Base-by-base conservation (phyloP, 2,888 invertebrate species). In the Meliscaeva auricollis region DNA sequence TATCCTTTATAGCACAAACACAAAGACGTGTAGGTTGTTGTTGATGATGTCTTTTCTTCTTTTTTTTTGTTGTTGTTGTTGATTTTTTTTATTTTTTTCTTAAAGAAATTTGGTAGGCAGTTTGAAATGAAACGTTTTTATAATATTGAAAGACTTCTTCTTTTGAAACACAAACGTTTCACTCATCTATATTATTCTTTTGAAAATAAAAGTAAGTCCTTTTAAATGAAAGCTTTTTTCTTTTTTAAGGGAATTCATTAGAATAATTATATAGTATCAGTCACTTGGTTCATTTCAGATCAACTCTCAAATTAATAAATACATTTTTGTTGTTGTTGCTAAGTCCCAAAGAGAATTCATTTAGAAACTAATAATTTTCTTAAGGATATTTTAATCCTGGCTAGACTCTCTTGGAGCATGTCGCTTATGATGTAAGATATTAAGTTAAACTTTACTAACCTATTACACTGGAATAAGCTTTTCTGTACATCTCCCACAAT, bases 401-500 rank as follows among this genome's bases (percentile, higher is more conserved):
- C 22, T 68, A 56, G 4, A 20, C 52, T 32, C 77, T 50, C 44
- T 44, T 41, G 6, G 54, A 44, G 54, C 54, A 30, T 56, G 54
- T 17, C 11, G 35, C n/a, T 48, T 50, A 32, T 8, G 32, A 52
- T 52, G 48, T 64, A 46, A 30, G n/a, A 20, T 74, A 83, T 35
- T 56, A 66, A 79, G 70, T 72, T 15, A 75, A 69, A 74, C 70
- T 78, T 74, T 83, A 77, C 77, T 73, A 78, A 83, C 69, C 64
- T 62, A 69, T 74, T 69, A 58, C 46, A 58, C 4, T 9, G 4
- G 60, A 54, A 9, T 64, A 64, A 64, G 64, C 64, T 46, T 64
- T 64, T 64, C 20, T 64, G 32, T 48, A 17, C 9, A 17, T 30
- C 9, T 9, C 1, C 11, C 9, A 3, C 3, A 48, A 50, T 17